Conservation (phyloP, 2,113 vertebrate species). For the Leuciscus idus region DNA sequence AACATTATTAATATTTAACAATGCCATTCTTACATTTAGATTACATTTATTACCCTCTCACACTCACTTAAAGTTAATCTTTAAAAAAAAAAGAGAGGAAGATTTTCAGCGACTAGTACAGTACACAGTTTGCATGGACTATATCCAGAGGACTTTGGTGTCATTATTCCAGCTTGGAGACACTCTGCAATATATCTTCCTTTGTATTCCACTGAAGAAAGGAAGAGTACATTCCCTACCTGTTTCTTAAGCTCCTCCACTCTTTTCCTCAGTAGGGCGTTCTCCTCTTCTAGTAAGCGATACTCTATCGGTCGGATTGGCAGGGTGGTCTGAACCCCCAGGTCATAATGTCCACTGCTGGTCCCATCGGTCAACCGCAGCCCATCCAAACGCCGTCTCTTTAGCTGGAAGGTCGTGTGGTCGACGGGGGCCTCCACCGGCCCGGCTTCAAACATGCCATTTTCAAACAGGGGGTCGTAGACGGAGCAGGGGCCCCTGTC, state of each 20-base stretch:
- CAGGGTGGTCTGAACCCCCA: constrained; percentile 83
- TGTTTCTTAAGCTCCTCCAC: constrained; percentile 96
- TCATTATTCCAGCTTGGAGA: neutral
- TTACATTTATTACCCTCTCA: neutral
- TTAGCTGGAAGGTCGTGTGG: constrained; percentile 85
- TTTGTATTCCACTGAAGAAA: neutral
- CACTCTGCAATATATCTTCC: neutral
- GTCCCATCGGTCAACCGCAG: constrained; percentile 73
- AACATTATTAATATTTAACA: too few species aligned
- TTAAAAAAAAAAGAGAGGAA: neutral
- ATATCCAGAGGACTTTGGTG: too few species aligned
- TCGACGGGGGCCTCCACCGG: constrained; percentile 86
- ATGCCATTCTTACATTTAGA: too few species aligned
- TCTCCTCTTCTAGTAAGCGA: constrained; percentile 94
- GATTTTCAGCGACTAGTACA: neutral
- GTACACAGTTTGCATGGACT: too few species aligned
- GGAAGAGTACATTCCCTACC: constrained; percentile 59
- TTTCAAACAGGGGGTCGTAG: constrained; percentile 79
- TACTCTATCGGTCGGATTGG: constrained; percentile 84
- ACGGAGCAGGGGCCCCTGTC: constrained; percentile 77
- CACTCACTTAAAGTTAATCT: neutral
- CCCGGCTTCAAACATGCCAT: constrained; percentile 82
- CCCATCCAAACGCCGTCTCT: constrained; percentile 84
- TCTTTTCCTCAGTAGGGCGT: constrained; percentile 88
- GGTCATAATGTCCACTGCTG: constrained; percentile 86